These are phyloP conservation scores for Dendropsophus ebraccatus DNA, from an alignment of 2,113 vertebrate genomes.

Conservation along the genomic window DNA sequence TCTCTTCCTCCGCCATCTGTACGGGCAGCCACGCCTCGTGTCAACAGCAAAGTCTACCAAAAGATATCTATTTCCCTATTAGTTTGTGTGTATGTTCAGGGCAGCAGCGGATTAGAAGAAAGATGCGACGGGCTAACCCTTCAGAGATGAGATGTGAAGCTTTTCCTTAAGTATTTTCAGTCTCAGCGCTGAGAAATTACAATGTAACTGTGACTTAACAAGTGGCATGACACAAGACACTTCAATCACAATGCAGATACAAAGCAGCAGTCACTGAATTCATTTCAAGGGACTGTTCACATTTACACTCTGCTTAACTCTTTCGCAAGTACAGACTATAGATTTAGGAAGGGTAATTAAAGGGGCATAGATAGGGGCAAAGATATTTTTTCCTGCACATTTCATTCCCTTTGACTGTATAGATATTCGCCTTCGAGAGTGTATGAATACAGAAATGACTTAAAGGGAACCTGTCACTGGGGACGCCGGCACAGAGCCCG, in stretches of 20 bases:
- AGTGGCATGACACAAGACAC: too few relatives aligned
- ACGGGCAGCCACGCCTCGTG: conserved; percentile 27
- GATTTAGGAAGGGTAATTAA: too few relatives aligned
- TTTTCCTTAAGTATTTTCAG: conserved; percentile 25
- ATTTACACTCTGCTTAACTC: not conserved
- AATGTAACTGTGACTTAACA: not conserved
- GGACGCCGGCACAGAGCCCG: too few relatives aligned
- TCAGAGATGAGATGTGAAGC: conserved; percentile 39
- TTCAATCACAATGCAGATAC: not conserved
- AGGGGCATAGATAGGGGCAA: too few relatives aligned
- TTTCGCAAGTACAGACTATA: not conserved
- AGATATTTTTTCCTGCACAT: too few relatives aligned
- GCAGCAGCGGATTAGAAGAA: conserved; percentile 15
- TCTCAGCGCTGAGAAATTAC: not conserved
- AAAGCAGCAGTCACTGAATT: not conserved
- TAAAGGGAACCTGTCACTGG: too few relatives aligned
- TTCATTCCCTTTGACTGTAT: too few relatives aligned
- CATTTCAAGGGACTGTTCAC: not conserved
- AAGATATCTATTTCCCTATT: conserved; percentile 44
- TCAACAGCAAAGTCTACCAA: conserved; percentile 43
- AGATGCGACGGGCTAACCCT: conserved; percentile 19
- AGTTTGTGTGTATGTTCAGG: conserved; percentile 43
- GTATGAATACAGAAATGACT: too few relatives aligned
- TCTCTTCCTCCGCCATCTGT: conserved; percentile 32
- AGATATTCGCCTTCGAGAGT: too few relatives aligned